Evolutionary conservation across 1,140 invertebrate genomes (phyloP).

Genomic region (Mamestra configurata): DNA sequence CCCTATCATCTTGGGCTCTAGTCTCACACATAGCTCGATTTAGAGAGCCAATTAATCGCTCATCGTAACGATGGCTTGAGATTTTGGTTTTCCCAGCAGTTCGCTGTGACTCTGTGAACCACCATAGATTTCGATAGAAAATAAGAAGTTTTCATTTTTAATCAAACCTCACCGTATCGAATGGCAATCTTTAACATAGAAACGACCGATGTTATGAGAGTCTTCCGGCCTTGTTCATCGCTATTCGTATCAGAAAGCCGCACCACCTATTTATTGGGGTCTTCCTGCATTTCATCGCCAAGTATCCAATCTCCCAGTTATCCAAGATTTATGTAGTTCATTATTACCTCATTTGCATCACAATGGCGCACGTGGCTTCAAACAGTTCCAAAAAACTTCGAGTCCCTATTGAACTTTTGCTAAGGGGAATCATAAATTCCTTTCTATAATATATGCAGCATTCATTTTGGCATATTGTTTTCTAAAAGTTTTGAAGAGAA

Average conservation of each 20-base stretch:
- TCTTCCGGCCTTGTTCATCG: neutral
- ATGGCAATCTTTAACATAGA: conserved; percentile 10
- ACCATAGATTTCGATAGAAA: neutral
- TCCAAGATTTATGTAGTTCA: conserved; percentile 19
- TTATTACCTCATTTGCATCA: conserved; percentile 27
- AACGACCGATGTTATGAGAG: neutral
- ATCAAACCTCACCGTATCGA: neutral
- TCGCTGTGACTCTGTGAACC: too few species aligned
- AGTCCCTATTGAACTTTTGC: conserved; percentile 1
- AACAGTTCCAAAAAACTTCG: neutral
- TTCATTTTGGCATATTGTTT: neutral
- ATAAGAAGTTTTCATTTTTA: neutral
- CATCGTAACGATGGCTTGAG: too few species aligned
- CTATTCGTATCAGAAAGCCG: neutral
- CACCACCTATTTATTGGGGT: conserved; percentile 17
- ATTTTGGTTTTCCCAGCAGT: too few species aligned
- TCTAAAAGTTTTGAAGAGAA: conserved; percentile 16
- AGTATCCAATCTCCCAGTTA: conserved; percentile 8
- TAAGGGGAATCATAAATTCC: neutral
- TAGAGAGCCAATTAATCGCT: too few species aligned
- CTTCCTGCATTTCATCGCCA: conserved; percentile 29
- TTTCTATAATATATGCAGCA: conserved; percentile 2
- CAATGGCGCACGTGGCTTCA: neutral
- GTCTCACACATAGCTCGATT: too few species aligned
- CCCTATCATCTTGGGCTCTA: too few species aligned